These are phyloP conservation scores for Vireo altiloquus DNA, from an alignment of 2,113 vertebrate species.

Conservation along the genomic window DNA sequence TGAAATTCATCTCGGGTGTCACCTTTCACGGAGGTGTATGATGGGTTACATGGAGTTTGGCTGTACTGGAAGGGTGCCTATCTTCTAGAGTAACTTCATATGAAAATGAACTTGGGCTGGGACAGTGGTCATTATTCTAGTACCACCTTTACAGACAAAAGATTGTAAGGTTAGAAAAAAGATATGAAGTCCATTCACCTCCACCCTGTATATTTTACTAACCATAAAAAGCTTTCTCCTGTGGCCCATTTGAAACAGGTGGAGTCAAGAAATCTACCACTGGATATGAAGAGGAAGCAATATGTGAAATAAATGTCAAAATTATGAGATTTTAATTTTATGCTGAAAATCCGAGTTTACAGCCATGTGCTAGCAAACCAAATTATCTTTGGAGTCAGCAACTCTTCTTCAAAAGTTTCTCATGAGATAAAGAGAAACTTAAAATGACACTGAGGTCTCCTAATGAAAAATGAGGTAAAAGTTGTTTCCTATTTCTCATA, in stretches of 20 bases:
- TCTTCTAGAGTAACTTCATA: background rate
- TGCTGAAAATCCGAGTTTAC: background rate
- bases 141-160: background rate
- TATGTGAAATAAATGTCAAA: background rate
- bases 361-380: background rate
- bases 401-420: background rate
- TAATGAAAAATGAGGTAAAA: background rate
- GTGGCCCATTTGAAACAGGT: background rate
- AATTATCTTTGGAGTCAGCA: background rate
- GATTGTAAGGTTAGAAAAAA: background rate
- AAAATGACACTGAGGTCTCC: background rate
- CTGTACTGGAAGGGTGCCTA: background rate
- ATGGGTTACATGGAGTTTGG: background rate
- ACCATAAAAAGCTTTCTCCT: background rate
- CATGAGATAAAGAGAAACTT: background rate
- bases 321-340: background rate
- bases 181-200: background rate
- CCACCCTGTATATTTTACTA: background rate
- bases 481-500: background rate
- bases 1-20: background rate
- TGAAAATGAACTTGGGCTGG: background rate
- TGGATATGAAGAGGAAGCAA: background rate
- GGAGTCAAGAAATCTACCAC: background rate
- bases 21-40: accelerated
- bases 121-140: background rate